Percentiles rank a stretch among this genome's conserved stretches.
phyloP scores from a whole-genome alignment of 2,113 vertebrate species.

The Thamnophis sirtalis region DNA sequence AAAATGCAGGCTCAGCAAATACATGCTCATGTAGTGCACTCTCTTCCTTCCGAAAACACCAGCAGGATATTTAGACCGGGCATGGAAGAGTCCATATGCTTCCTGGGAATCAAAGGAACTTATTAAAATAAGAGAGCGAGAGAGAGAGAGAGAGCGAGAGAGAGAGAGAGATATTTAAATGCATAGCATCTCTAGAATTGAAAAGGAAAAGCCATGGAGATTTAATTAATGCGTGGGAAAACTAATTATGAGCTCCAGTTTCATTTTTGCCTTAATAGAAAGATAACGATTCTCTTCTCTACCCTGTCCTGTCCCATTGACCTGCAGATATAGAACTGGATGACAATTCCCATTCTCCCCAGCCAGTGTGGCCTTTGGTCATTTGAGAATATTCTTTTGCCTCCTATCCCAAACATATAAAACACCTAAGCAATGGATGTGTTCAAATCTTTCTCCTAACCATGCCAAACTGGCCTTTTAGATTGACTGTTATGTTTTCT shows the following conservation, averaged over 20 bases:
- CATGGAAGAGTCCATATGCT: slow-evolving; percentile 34
- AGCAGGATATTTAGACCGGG: slow-evolving; percentile 20
- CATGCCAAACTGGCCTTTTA: not conserved
- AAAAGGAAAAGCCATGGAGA: not conserved
- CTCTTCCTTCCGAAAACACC: slow-evolving; percentile 13
- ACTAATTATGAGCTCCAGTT: not conserved
- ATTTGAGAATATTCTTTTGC: slow-evolving; percentile 8
- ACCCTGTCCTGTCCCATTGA: not conserved
- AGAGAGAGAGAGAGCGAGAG: no score
- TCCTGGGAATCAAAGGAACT: not conserved
- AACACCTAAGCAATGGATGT: not conserved
- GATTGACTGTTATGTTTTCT: not conserved
- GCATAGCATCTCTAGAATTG: not conserved
- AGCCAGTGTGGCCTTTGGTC: not conserved
- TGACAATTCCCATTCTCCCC: not conserved
- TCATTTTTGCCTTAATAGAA: not conserved
- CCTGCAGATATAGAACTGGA: not conserved
- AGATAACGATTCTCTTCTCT: not conserved
- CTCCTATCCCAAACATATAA: slow-evolving; percentile 8
- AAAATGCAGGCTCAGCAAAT: slow-evolving; percentile 12
- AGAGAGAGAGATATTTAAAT: slow-evolving; percentile 5
- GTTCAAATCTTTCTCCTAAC: not conserved
- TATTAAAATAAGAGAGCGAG: slow-evolving; percentile 36
- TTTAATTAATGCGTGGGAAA: not conserved
- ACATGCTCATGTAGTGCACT: not conserved